Evolutionary conservation across 1,140 invertebrate species (phyloP), one percentile per base, ranked within the genome.

Genomic region (Acromyrmex heyeri): DNA sequence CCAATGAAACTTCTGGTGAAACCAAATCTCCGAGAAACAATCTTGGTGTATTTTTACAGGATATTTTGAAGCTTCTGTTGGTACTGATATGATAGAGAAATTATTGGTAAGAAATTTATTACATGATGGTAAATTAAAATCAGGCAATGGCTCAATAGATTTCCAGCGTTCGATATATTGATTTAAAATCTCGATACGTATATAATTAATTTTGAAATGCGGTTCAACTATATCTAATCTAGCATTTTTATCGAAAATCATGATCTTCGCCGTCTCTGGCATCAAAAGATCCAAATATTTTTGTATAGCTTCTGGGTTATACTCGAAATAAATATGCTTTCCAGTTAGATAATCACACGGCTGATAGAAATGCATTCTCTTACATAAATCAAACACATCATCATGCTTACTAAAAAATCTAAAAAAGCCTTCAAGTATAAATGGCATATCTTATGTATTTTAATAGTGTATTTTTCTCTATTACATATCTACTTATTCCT

Each of bases 41-140:
- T 96, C 96, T 55, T 96, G 95, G 7, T 96, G 94, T 12, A 98
- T 95, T 91, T 97, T 96, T 57, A 95, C 94, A 1, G 98, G 97
- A 92, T 97, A 97, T 27, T 91, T 91, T 0, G 92, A 90, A 5
- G 95, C 18, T 2, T 94, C 91, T 30, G 89, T 79, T 0, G 91
- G 89, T 24, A 94, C 73, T 3, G 95, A 81, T 59, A 97, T 95
- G 21, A 99, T 91, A 5, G 96, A 96, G 92, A 99, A 99, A 93
- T 99, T 96, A 1, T 96, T 96, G 0, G 98, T 97, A 82, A 99
- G 97, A 94, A 97, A 99, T 48, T 96, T 95, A 95, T 99, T 99
- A 7, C 97, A 96, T 21, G 97, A 96, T 0, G 98, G 98, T 14
- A 99, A 94, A 86, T 96, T 95, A 90, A 97, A 96, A 30, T 97